These are phyloP conservation scores for Mareca penelope DNA, from an alignment of 2,797 vertebrate species.

Conservation along the genomic window DNA sequence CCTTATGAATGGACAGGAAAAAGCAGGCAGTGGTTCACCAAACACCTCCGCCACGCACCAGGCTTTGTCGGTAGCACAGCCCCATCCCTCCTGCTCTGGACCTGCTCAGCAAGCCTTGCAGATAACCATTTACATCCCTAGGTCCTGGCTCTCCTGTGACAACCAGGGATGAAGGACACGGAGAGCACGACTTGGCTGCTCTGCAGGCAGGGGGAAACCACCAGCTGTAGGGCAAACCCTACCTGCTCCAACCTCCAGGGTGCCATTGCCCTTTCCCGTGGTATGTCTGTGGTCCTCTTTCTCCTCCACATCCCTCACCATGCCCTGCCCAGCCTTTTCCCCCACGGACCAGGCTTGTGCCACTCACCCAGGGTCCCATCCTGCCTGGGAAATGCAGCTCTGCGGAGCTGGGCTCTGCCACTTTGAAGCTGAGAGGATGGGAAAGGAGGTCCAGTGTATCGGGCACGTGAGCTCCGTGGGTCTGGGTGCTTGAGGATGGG, in stretches of 20 bases:
- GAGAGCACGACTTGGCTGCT: background rate
- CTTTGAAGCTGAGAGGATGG: background rate
- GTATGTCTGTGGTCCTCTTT: background rate
- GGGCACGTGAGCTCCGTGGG: background rate
- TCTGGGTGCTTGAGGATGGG: background rate
- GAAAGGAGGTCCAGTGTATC: background rate
- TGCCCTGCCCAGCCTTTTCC: background rate
- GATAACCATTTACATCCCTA: background rate
- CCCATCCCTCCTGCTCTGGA: background rate
- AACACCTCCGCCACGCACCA: background rate
- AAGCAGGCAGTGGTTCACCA: background rate
- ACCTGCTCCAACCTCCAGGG: background rate
- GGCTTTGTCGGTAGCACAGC: background rate
- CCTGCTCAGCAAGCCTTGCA: background rate
- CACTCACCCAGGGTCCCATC: background rate
- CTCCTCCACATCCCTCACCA: background rate
- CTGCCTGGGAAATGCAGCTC: background rate
- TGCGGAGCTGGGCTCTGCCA: background rate
- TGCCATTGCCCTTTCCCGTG: background rate
- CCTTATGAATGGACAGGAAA: background rate
- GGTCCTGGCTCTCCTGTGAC: background rate
- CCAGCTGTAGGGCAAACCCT: background rate
- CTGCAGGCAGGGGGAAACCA: background rate
- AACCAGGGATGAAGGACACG: background rate
- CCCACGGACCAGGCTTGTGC: rapidly evolving